These are phyloP conservation scores for Melanotaenia duboulayi DNA, from an alignment of 2,113 vertebrate genomes.

Conservation along the genomic window DNA sequence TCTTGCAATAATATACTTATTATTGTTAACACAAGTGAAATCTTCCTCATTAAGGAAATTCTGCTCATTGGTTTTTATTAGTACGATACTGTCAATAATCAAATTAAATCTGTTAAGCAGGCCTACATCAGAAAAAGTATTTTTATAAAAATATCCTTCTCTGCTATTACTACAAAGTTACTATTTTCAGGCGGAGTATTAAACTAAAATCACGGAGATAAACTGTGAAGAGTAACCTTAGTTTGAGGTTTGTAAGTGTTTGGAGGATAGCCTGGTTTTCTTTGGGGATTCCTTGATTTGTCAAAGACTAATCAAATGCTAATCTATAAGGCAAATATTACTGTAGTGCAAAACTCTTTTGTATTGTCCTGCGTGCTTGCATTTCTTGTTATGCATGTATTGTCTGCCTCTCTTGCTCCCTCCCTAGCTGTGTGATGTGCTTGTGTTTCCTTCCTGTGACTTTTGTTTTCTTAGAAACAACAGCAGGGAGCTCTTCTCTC, in stretches of 20 bases:
- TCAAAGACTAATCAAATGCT: background rate
- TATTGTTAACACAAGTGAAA: too few species aligned
- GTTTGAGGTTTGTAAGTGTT: background rate
- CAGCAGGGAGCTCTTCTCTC: slow-evolving; percentile 51
- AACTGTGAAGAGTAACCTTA: background rate
- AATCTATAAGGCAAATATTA: background rate
- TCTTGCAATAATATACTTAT: background rate
- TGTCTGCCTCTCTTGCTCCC: slow-evolving; percentile 34
- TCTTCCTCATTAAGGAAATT: background rate
- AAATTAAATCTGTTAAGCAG: too few species aligned
- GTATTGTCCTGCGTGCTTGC: slow-evolving; percentile 28
- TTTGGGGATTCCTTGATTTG: background rate
- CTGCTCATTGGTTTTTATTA: background rate
- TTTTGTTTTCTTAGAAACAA: slow-evolving; percentile 59
- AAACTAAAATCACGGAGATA: background rate
- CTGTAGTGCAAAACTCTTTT: slow-evolving; percentile 13
- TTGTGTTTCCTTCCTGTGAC: slow-evolving; percentile 69
- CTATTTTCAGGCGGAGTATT: background rate
- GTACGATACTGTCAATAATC: background rate
- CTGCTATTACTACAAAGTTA: background rate
- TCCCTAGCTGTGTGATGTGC: slow-evolving; percentile 44
- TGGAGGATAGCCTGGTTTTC: background rate
- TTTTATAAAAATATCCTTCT: too few species aligned
- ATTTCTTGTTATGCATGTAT: slow-evolving; percentile 47
- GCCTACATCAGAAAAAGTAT: too few species aligned